phyloP scores from a whole-genome alignment of 2,797 vertebrate genomes.

The Epinephelus coioides region DNA sequence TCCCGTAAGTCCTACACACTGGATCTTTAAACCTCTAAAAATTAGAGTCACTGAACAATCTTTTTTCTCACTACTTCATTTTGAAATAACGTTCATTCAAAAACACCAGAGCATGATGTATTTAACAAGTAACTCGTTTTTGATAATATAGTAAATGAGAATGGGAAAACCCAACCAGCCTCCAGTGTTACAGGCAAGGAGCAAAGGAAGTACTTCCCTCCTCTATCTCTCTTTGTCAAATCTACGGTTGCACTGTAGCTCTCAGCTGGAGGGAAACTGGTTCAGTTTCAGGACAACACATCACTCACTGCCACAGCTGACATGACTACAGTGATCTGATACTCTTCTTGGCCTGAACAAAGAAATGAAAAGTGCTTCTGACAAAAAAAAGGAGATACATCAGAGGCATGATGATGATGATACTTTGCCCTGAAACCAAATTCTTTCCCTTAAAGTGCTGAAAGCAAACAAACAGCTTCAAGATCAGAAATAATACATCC shows the following conservation, averaged over 20 bases:
- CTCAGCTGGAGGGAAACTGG: constrained; percentile 54
- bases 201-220: constrained; percentile 6
- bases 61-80: too few species aligned
- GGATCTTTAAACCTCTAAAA: neutral
- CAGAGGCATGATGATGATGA: neutral
- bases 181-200: constrained; percentile 9
- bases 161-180: neutral
- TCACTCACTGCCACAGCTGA: constrained; percentile 54
- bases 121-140: neutral
- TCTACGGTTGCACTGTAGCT: neutral
- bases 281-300: constrained; percentile 60
- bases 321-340: constrained; percentile 59
- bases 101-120: neutral
- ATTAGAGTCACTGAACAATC: neutral
- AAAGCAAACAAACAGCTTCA: neutral
- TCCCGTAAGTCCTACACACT: too few species aligned
- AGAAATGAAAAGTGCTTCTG: constrained; percentile 33
- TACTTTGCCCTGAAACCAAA: too few species aligned
- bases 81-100: neutral
- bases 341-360: constrained; percentile 45
- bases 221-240: constrained; percentile 19
- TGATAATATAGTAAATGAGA: constrained; percentile 1
- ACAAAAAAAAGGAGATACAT: constrained; percentile 28
- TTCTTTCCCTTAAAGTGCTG: too few species aligned
- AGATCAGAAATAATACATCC: neutral